Conservation (phyloP, 2,113 vertebrate genomes). For the Corynorhinus townsendii region DNA sequence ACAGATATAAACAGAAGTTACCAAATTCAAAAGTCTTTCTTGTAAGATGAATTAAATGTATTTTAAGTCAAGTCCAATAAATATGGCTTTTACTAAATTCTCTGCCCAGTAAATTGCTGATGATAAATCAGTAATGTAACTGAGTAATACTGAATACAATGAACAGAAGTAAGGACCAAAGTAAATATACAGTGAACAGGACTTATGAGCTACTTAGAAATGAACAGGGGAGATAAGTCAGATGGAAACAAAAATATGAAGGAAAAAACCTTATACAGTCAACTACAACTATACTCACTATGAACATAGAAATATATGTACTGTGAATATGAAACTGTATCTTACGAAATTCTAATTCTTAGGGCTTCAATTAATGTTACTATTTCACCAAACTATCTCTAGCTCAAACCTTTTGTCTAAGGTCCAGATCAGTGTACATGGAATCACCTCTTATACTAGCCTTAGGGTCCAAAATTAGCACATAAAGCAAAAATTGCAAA, state of each 20-base stretch:
- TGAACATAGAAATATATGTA: not conserved
- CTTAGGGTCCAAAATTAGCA: not conserved
- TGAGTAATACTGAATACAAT: not conserved
- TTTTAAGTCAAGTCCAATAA: constrained; percentile 26
- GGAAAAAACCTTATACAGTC: not conserved
- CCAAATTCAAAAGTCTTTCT: not conserved
- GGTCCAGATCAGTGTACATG: not conserved
- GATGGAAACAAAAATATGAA: constrained; percentile 2
- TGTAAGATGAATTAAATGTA: constrained; percentile 2
- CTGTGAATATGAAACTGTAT: not conserved
- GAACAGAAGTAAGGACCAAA: not conserved
- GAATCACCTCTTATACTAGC: not conserved
- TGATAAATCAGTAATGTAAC: not conserved
- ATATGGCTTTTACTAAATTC: constrained; percentile 40
- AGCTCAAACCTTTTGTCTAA: not conserved
- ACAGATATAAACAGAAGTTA: not conserved
- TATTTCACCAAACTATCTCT: not conserved
- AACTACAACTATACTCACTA: not conserved
- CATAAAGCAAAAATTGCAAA: not conserved
- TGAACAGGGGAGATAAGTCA: not conserved
- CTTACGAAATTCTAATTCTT: not conserved
- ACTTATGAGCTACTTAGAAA: not conserved
- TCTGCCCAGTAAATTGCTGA: not conserved
- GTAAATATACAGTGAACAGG: not conserved
- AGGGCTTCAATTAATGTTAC: not conserved